Percentiles rank a stretch among this genome's conserved stretches.
Evolutionary conservation across 2,888 invertebrate genomes (phyloP).

Genomic region (Ryuthela nishihirai): DNA sequence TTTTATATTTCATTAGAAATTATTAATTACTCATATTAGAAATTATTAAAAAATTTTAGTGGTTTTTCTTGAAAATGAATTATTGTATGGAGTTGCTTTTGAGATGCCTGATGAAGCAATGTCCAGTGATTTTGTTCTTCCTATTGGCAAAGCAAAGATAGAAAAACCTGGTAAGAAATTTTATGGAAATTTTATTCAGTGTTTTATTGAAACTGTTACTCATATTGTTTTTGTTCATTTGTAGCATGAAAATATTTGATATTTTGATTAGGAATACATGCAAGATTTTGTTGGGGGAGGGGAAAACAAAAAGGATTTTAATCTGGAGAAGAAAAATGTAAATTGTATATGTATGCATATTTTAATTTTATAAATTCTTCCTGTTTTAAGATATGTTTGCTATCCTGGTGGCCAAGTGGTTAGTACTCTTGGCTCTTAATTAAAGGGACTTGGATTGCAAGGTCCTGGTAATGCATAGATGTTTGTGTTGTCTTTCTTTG

Average conservation of each 20-base stretch:
- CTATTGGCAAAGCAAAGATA: slow-evolving; percentile 90
- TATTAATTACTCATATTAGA: background rate
- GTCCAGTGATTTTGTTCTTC: slow-evolving; percentile 81
- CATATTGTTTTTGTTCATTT: background rate
- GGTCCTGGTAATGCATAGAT: too few relatives aligned
- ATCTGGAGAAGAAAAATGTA: background rate
- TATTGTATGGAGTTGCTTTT: slow-evolving; percentile 83
- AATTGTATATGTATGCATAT: background rate
- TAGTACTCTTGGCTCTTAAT: too few relatives aligned
- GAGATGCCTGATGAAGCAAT: slow-evolving; percentile 86
- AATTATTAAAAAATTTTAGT: slow-evolving; percentile 56
- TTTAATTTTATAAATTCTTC: background rate
- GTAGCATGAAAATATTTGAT: background rate
- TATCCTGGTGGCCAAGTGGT: too few relatives aligned
- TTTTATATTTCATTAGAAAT: too few relatives aligned
- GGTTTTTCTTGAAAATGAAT: slow-evolving; percentile 90
- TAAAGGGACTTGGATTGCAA: too few relatives aligned
- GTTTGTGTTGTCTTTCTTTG: too few relatives aligned
- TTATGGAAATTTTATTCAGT: background rate
- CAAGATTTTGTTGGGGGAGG: background rate
- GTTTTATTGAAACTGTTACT: background rate
- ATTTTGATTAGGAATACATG: background rate
- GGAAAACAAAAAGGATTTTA: background rate
- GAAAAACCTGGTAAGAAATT: slow-evolving; percentile 61
- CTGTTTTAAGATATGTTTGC: background rate